Evolutionary conservation across 1,140 invertebrate genomes (phyloP), one percentile per base, ranked within the genome.

Genomic region (Achroia grisella): DNA sequence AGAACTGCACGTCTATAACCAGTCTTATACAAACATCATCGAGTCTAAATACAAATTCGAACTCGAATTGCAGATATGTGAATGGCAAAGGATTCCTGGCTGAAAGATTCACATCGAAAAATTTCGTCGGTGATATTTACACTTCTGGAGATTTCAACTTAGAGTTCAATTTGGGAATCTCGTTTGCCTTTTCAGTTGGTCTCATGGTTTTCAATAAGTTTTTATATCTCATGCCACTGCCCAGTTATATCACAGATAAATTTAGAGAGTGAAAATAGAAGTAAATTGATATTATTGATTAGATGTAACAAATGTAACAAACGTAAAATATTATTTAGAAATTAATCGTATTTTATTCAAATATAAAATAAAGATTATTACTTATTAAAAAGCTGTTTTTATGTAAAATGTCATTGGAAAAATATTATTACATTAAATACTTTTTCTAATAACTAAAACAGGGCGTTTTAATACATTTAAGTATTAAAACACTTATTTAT

Each of bases 171-270:
- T 89, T 96, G 35, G 90, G 93, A 0, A 89, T 96, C n/a, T 93
- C 92, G 0, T 91, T 96, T 49, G 93, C 92, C 0, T 97, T 97
- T 68, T 91, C 93, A 0, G 79, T 94, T 4, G 93, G 92, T 8
- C 89, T 95, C 41, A 91, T 93, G 48, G 87, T 96, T 37, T 87
- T 96, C 0, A 97, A 97, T 68, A 91, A 95, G 59, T 88, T 97
- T 41, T 79, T 97, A 10, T 97, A 97, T 79, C 78, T 96, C 9
- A 89, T 97, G 49, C 95, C 95, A 0, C 73, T 97, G 44, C 95
- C 95, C 0, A 89, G 91, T n/a, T 94, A 92, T 69, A 88, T 97
- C 4, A 95, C 94, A 73, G 91, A 92, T 13, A 98, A 98, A 83
- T 98, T 97, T 81, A 89, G 94, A 68, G 94, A 84, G 50, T 81